Evolutionary conservation across 1,140 invertebrate species (phyloP).

Genomic region (Atopsyche davidsoni): DNA sequence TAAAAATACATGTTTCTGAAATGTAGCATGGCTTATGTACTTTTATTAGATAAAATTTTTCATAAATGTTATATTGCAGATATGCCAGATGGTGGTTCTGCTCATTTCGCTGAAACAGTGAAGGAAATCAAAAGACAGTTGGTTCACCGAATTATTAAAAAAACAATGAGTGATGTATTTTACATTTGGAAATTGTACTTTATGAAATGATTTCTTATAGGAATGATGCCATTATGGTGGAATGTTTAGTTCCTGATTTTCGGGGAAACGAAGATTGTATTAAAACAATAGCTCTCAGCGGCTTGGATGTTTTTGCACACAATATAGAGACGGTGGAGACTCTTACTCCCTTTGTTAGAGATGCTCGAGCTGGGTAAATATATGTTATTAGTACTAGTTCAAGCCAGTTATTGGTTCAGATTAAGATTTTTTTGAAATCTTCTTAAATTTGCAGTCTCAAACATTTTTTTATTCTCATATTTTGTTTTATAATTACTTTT

Average conservation of each 20-base stretch:
- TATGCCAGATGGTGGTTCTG: conserved; percentile 84
- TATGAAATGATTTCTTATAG: conserved; percentile 41
- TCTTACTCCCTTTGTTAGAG: conserved; percentile 84
- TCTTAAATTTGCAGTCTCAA: background rate
- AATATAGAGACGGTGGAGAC: conserved; percentile 94
- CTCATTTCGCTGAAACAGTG: conserved; percentile 89
- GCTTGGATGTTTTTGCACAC: conserved; percentile 93
- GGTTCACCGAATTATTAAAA: conserved; percentile 28
- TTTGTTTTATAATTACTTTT: background rate
- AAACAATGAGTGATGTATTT: conserved; percentile 6
- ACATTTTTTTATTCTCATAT: background rate
- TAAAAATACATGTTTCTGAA: conserved; percentile 34
- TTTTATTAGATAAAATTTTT: conserved; percentile 8
- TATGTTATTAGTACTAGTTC: conserved; percentile 1
- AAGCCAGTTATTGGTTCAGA: background rate
- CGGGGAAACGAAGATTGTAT: conserved; percentile 74
- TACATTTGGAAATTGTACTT: background rate
- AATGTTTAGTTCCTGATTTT: conserved; percentile 97
- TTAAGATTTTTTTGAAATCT: conserved; percentile 18
- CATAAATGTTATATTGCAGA: conserved; percentile 50
- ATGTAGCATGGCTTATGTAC: conserved; percentile 3
- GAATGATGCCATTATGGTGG: conserved; percentile 84
- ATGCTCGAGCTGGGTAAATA: conserved; percentile 69
- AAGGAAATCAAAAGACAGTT: conserved; percentile 67
- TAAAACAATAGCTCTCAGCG: conserved; percentile 69